These are phyloP conservation scores for Lynx canadensis DNA, from an alignment of 2,113 vertebrate species.

Conservation along the genomic window DNA sequence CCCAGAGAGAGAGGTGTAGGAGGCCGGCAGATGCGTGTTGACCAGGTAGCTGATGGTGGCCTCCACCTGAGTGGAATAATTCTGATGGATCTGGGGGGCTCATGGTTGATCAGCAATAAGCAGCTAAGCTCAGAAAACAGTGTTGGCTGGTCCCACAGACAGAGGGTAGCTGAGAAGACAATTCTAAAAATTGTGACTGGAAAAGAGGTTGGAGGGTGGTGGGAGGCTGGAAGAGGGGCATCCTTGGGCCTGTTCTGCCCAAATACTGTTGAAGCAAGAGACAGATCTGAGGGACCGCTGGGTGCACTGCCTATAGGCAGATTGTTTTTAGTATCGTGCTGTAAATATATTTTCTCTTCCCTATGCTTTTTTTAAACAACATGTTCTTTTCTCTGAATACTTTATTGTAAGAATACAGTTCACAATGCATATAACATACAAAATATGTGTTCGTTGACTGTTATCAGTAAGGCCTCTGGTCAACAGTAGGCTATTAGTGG, in stretches of 20 bases:
- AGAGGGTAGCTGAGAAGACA: not conserved
- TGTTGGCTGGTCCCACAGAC: not conserved
- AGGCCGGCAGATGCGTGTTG: conserved; percentile 28
- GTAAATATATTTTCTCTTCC: not conserved
- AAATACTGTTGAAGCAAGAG: not conserved
- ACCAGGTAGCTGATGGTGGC: conserved; percentile 44
- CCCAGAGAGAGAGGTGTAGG: conserved; percentile 76
- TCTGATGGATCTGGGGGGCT: conserved; percentile 60
- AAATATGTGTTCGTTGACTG: not conserved
- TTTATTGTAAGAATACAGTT: not conserved
- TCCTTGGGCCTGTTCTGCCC: not conserved
- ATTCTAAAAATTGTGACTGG: not conserved
- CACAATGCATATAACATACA: not conserved
- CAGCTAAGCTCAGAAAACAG: not conserved
- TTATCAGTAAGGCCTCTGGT: not conserved
- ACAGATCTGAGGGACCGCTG: not conserved
- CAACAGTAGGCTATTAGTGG: not conserved
- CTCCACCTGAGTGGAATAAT: conserved; percentile 55
- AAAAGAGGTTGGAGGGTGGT: not conserved
- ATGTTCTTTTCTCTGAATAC: not conserved
- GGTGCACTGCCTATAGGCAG: not conserved
- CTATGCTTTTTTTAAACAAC: not conserved
- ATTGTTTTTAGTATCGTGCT: not conserved
- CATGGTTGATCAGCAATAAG: not conserved
- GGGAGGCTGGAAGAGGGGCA: not conserved